A percentile compares a stretch with the other conserved stretches of the same genome.
Evolutionary conservation across 2,797 vertebrate genomes (phyloP).

Genomic region (Pseudomugil gertrudae): DNA sequence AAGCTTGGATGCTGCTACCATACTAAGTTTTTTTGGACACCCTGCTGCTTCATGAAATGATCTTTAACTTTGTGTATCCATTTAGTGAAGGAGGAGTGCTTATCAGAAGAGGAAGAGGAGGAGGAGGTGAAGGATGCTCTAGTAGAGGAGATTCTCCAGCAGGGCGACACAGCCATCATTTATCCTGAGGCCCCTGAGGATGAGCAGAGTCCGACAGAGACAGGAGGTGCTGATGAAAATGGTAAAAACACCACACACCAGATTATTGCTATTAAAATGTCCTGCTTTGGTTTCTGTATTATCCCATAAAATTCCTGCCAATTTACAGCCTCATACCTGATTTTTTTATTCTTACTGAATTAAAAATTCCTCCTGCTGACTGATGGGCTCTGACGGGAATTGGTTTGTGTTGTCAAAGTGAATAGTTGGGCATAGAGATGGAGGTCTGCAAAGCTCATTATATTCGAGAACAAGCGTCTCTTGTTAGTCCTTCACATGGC

Average conservation of each 20-base stretch:
- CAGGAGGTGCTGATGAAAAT: slow-evolving; percentile 93
- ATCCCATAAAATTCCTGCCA: not conserved
- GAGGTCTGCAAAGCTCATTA: not conserved
- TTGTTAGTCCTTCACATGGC: not conserved
- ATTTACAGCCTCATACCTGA: not conserved
- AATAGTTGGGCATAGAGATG: not conserved
- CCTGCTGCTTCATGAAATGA: not conserved
- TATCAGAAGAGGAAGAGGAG: slow-evolving; percentile 90
- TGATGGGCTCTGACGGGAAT: not conserved
- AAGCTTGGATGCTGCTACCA: not conserved
- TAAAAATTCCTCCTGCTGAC: not conserved
- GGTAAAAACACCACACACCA: slow-evolving; percentile 73
- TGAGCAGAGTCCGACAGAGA: slow-evolving; percentile 92
- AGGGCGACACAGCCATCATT: slow-evolving; percentile 95
- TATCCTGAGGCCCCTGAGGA: slow-evolving; percentile 97
- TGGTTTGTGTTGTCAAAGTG: not conserved
- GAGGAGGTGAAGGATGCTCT: slow-evolving; percentile 89
- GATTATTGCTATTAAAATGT: not conserved
- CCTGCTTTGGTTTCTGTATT: not conserved
- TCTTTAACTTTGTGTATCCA: slow-evolving; percentile 25
- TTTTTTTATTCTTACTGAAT: not conserved
- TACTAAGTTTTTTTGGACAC: no score
- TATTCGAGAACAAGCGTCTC: not conserved
- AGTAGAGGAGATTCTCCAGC: slow-evolving; percentile 95
- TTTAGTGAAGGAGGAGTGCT: slow-evolving; percentile 92